Percentiles rank a stretch among this genome's conserved stretches.
phyloP scores from a whole-genome alignment of 30 jellyfish, hydroid and myxozoan genomes.

The Aurelia sp. region DNA sequence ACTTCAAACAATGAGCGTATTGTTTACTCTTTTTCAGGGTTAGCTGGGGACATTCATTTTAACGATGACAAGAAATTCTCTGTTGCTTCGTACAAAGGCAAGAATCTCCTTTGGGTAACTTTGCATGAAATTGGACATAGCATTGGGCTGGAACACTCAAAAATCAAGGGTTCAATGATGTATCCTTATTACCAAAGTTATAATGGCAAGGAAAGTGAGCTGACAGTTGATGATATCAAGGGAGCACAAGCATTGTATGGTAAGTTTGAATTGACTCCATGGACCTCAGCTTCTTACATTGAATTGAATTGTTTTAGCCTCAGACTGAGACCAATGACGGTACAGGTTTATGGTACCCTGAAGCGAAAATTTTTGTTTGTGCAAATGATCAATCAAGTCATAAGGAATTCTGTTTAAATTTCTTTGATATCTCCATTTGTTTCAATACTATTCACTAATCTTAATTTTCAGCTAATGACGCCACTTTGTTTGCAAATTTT shows the following conservation, averaged over 20 bases:
- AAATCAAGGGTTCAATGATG: conserved; percentile 80
- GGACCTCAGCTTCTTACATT: too few species aligned
- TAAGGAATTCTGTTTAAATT: too few species aligned
- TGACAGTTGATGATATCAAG: conserved; percentile 78
- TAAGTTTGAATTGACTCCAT: conserved; percentile 2
- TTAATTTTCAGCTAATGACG: too few species aligned
- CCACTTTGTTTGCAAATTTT: too few species aligned
- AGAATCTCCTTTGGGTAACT: conserved; percentile 89
- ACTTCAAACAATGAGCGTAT: background rate
- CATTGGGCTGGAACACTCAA: conserved; percentile 91
- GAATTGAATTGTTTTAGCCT: too few species aligned
- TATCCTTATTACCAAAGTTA: conserved; percentile 91
- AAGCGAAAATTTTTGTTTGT: too few species aligned
- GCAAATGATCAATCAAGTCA: too few species aligned
- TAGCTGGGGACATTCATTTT: conserved; percentile 96
- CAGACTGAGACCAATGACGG: too few species aligned
- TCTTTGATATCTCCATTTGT: too few species aligned
- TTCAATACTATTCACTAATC: too few species aligned
- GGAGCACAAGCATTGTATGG: conserved; percentile 99
- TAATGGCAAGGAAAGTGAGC: conserved; percentile 65
- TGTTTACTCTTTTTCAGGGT: conserved; percentile 21
- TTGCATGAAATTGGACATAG: conserved; percentile 97
- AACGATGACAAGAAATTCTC: conserved; percentile 94
- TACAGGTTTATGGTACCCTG: too few species aligned
- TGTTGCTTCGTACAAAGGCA: conserved; percentile 73